phyloP scores from a whole-genome alignment of 2,113 vertebrate species.

The Penelope pileata region DNA sequence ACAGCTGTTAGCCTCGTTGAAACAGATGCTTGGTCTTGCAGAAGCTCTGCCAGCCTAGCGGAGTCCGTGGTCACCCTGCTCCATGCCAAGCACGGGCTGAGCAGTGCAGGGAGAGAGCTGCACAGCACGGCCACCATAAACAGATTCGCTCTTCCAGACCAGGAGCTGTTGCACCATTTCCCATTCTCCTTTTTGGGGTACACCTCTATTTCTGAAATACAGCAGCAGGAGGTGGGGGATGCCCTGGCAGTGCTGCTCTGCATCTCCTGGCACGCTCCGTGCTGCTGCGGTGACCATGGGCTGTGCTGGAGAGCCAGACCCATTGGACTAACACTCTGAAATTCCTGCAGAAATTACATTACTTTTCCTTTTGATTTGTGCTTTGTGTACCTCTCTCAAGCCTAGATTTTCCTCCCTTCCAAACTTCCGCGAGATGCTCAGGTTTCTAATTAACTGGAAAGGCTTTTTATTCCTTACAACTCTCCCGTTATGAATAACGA shows the following conservation, averaged over 20 bases:
- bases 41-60: background rate
- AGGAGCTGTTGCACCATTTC: background rate
- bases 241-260: accelerated
- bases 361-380: background rate
- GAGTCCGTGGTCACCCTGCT: too few relatives aligned
- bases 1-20: background rate
- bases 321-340: background rate
- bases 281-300: accelerated
- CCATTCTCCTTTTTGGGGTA: background rate
- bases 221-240: background rate
- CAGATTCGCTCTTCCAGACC: background rate
- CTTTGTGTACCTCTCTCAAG: background rate
- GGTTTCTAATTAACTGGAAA: constrained; percentile 73
- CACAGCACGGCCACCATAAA: background rate
- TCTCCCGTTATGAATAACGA: constrained; percentile 75
- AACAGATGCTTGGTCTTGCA: background rate
- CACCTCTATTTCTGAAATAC: accelerated
- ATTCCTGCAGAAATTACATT: background rate
- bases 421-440: constrained; percentile 27
- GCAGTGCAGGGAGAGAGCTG: background rate
- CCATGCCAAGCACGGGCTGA: background rate
- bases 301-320: background rate
- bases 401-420: background rate
- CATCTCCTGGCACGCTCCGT: background rate
- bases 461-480: constrained; percentile 56